phyloP scores from a whole-genome alignment of 2,888 invertebrate species.

The Linyphia triangularis region DNA sequence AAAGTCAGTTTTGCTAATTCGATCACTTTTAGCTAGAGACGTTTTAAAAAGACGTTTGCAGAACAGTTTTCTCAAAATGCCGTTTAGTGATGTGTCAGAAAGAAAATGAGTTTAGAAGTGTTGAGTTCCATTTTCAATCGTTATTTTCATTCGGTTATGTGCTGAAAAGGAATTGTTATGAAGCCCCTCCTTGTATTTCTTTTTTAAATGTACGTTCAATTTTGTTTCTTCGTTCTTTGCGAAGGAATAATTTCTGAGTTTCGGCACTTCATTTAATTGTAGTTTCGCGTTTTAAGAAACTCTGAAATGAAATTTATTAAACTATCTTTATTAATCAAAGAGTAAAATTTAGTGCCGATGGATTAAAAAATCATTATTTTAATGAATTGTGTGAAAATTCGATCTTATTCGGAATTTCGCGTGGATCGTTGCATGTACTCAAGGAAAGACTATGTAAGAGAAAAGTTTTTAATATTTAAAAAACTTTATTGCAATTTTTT shows the following conservation, averaged over 20 bases:
- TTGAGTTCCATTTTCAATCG: slow-evolving; percentile 37
- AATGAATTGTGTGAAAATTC: too few relatives aligned
- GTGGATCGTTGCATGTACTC: too few relatives aligned
- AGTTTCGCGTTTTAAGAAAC: neutral
- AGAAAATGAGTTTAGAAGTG: slow-evolving; percentile 10
- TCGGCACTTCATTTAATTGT: neutral
- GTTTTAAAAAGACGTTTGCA: slow-evolving; percentile 27
- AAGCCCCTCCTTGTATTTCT: neutral
- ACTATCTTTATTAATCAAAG: too few relatives aligned
- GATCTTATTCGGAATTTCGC: too few relatives aligned
- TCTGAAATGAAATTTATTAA: too few relatives aligned
- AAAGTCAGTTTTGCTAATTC: slow-evolving; percentile 46
- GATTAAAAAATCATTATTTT: too few relatives aligned
- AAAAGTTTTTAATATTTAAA: too few relatives aligned
- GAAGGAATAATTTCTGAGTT: neutral
- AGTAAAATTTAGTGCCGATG: too few relatives aligned
- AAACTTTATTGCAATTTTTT: too few relatives aligned
- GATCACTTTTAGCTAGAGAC: slow-evolving; percentile 29
- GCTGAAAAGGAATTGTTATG: too few relatives aligned
- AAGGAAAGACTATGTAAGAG: too few relatives aligned
- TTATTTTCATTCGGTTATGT: slow-evolving; percentile 12
- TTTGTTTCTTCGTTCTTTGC: neutral
- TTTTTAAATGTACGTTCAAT: neutral
- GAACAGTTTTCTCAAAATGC: slow-evolving; percentile 21
- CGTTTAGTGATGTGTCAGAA: slow-evolving; percentile 50